Conservation (phyloP, 2,888 invertebrate genomes). For the Apomyelois bistriatella region DNA sequence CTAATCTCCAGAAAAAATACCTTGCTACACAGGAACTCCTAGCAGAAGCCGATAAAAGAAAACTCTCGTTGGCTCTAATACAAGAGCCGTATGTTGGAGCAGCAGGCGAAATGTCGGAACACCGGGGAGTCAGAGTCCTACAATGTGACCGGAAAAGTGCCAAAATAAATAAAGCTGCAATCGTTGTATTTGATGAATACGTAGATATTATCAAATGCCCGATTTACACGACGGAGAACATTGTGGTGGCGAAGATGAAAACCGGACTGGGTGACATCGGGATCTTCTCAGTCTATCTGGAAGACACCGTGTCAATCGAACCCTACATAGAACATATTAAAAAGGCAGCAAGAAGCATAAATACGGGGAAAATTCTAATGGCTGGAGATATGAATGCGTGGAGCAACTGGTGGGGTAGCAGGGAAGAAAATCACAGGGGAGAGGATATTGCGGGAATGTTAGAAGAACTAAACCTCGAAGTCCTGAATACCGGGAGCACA, state of each 20-base stretch:
- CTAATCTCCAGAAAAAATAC: not conserved
- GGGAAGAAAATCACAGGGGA: constrained; percentile 14
- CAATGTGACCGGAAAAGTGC: not conserved
- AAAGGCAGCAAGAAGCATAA: not conserved
- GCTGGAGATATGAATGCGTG: constrained; percentile 21
- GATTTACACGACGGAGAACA: not conserved
- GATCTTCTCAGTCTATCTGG: not conserved
- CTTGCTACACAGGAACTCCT: not conserved
- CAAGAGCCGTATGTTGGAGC: not conserved
- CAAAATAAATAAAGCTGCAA: not conserved
- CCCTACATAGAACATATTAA: not conserved
- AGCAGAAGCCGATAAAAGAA: not conserved
- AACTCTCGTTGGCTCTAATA: not conserved
- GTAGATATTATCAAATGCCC: not conserved
- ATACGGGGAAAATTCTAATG: not conserved
- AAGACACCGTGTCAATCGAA: not conserved
- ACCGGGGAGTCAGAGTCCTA: not conserved
- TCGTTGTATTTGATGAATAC: not conserved
- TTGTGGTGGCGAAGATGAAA: not conserved
- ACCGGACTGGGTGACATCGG: not conserved
- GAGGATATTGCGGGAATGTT: constrained; percentile 6
- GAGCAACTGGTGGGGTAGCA: constrained; percentile 21
- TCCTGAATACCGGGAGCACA: constrained; percentile 17
- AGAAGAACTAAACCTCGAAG: constrained; percentile 14
- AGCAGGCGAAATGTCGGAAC: not conserved